These are phyloP conservation scores for Anagrus nilaparvatae DNA, from an alignment of 1,140 invertebrate species.

Conservation along the genomic window DNA sequence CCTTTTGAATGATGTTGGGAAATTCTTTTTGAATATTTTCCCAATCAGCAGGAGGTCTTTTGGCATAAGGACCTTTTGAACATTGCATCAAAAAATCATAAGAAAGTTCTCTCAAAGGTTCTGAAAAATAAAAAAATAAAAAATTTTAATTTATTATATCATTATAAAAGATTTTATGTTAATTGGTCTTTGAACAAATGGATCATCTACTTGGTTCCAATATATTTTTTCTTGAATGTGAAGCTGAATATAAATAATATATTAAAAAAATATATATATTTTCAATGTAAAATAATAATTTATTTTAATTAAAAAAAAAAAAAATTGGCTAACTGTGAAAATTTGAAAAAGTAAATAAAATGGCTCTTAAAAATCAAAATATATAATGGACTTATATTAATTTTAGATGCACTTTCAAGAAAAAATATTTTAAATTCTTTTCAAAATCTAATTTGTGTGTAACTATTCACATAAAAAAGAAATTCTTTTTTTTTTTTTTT, in stretches of 20 bases:
- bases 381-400: no score
- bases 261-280: no score
- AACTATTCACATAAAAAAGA: not conserved
- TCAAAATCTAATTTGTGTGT: not conserved
- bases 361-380: no score
- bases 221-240: no score
- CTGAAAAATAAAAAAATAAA: slow-evolving; percentile 20
- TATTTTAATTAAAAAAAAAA: no score
- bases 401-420: no score
- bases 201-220: no score
- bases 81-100: slow-evolving; percentile 46
- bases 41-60: slow-evolving; percentile 43
- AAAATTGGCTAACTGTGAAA: no score
- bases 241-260: no score
- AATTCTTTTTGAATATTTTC: slow-evolving; percentile 43
- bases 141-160: slow-evolving; percentile 1
- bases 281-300: no score
- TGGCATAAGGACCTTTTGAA: slow-evolving; percentile 45
- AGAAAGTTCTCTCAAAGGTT: slow-evolving; percentile 33
- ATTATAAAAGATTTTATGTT: not conserved
- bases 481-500: not conserved
- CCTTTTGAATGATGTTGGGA: slow-evolving; percentile 44
- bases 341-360: no score
- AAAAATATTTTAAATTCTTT: not conserved
- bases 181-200: no score